These are phyloP conservation scores for Cryptocephalus moraei DNA, from an alignment of 2,888 invertebrate species.

Conservation along the genomic window DNA sequence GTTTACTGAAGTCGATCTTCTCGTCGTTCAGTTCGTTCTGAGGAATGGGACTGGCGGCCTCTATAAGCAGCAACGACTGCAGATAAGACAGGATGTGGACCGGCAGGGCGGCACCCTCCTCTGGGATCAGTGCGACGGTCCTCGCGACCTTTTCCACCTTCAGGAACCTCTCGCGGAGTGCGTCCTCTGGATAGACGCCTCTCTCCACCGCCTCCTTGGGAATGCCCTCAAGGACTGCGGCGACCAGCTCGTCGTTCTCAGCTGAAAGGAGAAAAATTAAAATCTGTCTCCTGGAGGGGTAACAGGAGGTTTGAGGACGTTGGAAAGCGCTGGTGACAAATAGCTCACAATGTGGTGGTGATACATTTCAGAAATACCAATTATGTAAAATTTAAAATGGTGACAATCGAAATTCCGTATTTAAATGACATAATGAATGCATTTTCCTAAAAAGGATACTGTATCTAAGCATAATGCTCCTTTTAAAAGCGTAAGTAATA, in stretches of 20 bases:
- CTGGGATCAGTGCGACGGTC: constrained; percentile 78
- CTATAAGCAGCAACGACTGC: constrained; percentile 74
- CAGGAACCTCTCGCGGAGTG: constrained; percentile 74
- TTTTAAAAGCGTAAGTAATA: too few species aligned
- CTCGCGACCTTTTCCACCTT: constrained; percentile 71
- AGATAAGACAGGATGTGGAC: constrained; percentile 79
- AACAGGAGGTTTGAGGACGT: too few species aligned
- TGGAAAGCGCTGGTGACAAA: too few species aligned
- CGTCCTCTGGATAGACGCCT: constrained; percentile 84
- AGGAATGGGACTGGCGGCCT: constrained; percentile 58
- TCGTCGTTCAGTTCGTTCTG: constrained; percentile 62
- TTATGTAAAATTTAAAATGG: too few species aligned
- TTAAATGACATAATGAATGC: too few species aligned
- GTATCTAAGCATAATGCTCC: too few species aligned
- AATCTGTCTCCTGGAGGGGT: too few species aligned
- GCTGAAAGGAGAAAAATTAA: constrained; percentile 32
- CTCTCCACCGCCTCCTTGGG: constrained; percentile 64
- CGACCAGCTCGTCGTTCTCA: constrained; percentile 70
- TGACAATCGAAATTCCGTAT: too few species aligned
- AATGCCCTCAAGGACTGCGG: constrained; percentile 65
- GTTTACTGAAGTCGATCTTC: constrained; percentile 57
- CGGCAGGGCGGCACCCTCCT: constrained; percentile 75
- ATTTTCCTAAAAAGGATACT: too few species aligned
- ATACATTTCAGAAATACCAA: too few species aligned
- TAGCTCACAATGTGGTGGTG: too few species aligned